Evolutionary conservation across 92 coral and sea anemone species (phyloP).

Genomic region (Paramuricea clavata): DNA sequence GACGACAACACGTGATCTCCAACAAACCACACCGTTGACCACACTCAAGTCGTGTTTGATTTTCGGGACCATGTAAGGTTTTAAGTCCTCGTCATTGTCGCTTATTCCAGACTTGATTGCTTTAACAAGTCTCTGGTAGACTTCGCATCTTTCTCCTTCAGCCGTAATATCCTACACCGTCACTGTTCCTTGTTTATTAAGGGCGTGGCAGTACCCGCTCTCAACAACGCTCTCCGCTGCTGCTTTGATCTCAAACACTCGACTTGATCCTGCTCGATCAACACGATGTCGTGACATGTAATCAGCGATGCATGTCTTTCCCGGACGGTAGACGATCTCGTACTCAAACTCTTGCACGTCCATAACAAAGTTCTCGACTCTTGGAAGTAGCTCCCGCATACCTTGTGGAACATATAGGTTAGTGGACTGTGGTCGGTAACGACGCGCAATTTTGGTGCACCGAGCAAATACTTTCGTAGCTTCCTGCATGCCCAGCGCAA

Average conservation of each 20-base stretch:
- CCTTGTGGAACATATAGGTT: too few species aligned
- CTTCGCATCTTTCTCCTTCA: not conserved
- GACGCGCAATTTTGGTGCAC: too few species aligned
- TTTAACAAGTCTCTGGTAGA: not conserved
- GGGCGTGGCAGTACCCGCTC: not conserved
- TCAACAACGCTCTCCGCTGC: constrained; percentile 2
- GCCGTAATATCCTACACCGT: not conserved
- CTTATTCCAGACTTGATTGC: not conserved
- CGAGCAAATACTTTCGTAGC: too few species aligned
- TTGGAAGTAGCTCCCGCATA: too few species aligned
- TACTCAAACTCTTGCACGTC: too few species aligned
- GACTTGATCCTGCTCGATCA: not conserved
- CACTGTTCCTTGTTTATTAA: not conserved
- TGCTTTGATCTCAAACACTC: not conserved
- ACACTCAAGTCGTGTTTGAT: constrained; percentile 14
- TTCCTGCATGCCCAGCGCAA: too few species aligned
- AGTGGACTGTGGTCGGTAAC: too few species aligned
- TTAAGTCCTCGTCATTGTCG: not conserved
- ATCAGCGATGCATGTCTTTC: not conserved
- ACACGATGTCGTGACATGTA: constrained; percentile 11
- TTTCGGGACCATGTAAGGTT: not conserved
- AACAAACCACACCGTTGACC: not conserved
- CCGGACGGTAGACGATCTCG: not conserved
- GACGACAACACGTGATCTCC: constrained; percentile 22
- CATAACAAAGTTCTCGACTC: too few species aligned